phyloP scores from a whole-genome alignment of 1,140 invertebrate species.

The Pogonognathellus flavescens region DNA sequence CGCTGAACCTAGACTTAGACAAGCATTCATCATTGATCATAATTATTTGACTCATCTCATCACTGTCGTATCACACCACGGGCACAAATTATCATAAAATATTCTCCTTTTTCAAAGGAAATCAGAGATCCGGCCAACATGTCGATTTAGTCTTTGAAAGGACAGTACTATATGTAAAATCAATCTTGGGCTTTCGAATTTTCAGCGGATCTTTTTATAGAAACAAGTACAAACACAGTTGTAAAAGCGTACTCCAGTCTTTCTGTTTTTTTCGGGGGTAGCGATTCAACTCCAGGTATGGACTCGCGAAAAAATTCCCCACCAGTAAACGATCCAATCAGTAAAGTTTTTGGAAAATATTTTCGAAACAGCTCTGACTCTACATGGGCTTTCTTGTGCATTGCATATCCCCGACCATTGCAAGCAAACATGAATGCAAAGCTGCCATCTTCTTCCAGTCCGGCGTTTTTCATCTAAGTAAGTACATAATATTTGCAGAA shows the following conservation, averaged over 20 bases:
- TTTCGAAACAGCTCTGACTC: constrained; percentile 75
- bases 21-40: too few species aligned
- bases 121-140: too few species aligned
- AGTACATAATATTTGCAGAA: too few species aligned
- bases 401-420: constrained; percentile 71
- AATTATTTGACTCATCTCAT: too few species aligned
- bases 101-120: neutral
- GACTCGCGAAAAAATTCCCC: constrained; percentile 71
- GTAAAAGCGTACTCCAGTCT: constrained; percentile 54
- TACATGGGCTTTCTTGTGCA: constrained; percentile 71
- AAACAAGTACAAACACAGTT: constrained; percentile 61
- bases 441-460: constrained; percentile 69
- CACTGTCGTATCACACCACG: too few species aligned
- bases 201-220: neutral
- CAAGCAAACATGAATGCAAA: constrained; percentile 77
- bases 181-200: neutral
- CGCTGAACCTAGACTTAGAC: too few species aligned
- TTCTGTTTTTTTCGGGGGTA: constrained; percentile 11
- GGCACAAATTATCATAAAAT: too few species aligned
- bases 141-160: too few species aligned
- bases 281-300: constrained; percentile 24
- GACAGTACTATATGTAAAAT: too few species aligned
- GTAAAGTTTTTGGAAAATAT: constrained; percentile 74
- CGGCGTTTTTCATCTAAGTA: constrained; percentile 69
- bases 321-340: constrained; percentile 76